phyloP scores from a whole-genome alignment of 1,140 invertebrate genomes.

The Andricus grossulariae region DNA sequence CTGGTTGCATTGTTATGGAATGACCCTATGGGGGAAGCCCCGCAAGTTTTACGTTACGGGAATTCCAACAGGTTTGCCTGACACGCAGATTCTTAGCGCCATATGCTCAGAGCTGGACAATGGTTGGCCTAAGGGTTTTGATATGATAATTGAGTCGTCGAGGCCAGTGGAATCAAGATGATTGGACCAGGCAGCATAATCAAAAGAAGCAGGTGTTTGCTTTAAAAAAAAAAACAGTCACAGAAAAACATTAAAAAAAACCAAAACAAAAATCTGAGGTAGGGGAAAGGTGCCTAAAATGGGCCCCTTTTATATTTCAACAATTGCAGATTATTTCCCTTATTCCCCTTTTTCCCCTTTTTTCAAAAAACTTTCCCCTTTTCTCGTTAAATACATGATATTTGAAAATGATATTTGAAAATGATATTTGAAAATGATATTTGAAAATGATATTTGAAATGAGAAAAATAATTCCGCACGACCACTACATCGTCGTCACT shows the following conservation, averaged over 20 bases:
- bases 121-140: background rate
- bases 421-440: too few relatives aligned
- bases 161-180: background rate
- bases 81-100: constrained; percentile 12
- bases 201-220: background rate
- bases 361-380: too few relatives aligned
- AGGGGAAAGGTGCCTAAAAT: too few relatives aligned
- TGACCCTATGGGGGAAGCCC: background rate
- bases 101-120: constrained; percentile 7
- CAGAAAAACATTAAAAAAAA: background rate
- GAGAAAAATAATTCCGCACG: too few relatives aligned
- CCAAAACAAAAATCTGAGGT: background rate
- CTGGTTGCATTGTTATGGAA: background rate
- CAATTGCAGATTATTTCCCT: too few relatives aligned
- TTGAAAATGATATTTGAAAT: too few relatives aligned
- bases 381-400: too few relatives aligned
- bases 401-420: too few relatives aligned
- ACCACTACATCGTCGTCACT: too few relatives aligned
- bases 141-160: constrained; percentile 1
- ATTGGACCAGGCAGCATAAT: background rate
- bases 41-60: background rate
- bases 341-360: too few relatives aligned
- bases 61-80: constrained; percentile 25
- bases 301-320: too few relatives aligned
- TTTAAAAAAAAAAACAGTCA: background rate